Evolutionary conservation across 2,888 invertebrate species (phyloP).

Genomic region (Oconnorella tubifera): DNA sequence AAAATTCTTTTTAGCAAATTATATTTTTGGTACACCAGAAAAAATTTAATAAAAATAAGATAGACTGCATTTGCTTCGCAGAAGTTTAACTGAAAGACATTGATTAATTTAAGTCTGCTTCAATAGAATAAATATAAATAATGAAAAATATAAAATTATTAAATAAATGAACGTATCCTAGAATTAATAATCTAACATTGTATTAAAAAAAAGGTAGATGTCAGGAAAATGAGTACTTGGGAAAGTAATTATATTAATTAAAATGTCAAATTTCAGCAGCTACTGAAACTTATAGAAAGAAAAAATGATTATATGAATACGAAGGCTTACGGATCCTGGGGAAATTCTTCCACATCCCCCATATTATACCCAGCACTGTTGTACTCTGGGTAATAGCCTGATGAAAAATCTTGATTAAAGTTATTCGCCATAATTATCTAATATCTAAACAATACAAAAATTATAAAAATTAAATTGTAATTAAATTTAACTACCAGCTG

Average conservation of each 20-base stretch:
- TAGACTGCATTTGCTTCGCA: no score
- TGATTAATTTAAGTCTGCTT: no score
- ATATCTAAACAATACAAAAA: neutral
- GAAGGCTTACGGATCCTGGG: slow-evolving; percentile 23
- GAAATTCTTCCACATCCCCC: slow-evolving; percentile 20
- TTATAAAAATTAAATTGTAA: neutral
- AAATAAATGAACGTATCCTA: no score
- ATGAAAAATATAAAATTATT: no score
- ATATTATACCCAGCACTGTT: slow-evolving; percentile 19
- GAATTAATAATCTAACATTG: no score
- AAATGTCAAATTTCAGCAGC: no score
- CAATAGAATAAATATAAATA: no score
- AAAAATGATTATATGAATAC: no score
- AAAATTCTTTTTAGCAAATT: no score
- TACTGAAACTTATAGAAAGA: no score
- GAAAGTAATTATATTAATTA: neutral
- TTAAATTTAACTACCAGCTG: neutral
- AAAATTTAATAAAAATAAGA: neutral
- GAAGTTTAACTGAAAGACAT: no score
- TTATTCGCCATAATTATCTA: neutral
- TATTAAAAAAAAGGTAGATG: neutral
- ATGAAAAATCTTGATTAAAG: neutral
- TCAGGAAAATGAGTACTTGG: neutral
- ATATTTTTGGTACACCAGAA: no score
- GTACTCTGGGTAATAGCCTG: neutral